Evolutionary conservation across 2,797 vertebrate genomes (phyloP).

Genomic region (Labroides dimidiatus): DNA sequence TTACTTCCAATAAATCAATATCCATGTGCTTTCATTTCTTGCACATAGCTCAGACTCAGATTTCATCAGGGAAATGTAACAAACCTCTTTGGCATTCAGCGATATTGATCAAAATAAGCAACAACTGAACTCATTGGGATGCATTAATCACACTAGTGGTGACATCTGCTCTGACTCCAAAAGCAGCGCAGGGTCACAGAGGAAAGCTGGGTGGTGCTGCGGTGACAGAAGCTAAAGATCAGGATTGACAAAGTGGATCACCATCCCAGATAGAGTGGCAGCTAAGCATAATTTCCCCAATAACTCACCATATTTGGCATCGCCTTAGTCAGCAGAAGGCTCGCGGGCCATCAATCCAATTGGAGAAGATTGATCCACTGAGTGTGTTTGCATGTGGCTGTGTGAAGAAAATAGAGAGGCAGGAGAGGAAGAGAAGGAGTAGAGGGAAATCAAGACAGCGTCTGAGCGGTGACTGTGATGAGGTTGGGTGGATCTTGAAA

Average conservation of each 20-base stretch:
- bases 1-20: constrained; percentile 22
- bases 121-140: constrained; percentile 36
- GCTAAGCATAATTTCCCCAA: constrained; percentile 68
- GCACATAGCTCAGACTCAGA: constrained; percentile 6
- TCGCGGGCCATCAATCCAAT: constrained; percentile 75
- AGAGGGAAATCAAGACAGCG: background rate
- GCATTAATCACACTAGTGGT: constrained; percentile 47
- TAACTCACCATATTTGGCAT: constrained; percentile 76
- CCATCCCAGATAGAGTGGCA: constrained; percentile 68
- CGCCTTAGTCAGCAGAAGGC: constrained; percentile 80
- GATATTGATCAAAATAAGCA: constrained; percentile 56
- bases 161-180: constrained; percentile 45
- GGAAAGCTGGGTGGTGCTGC: constrained; percentile 50
- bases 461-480: background rate
- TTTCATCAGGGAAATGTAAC: constrained; percentile 28
- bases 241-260: constrained; percentile 78
- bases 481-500: constrained; percentile 18
- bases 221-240: constrained; percentile 73
- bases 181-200: constrained; percentile 31
- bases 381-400: constrained; percentile 60
- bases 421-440: background rate
- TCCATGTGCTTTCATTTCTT: constrained; percentile 5
- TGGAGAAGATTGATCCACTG: constrained; percentile 72
- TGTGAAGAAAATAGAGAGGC: background rate
- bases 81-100: constrained; percentile 20